These are phyloP conservation scores for Geotrupes spiniger DNA, from an alignment of 2,888 invertebrate species.

Conservation along the genomic window DNA sequence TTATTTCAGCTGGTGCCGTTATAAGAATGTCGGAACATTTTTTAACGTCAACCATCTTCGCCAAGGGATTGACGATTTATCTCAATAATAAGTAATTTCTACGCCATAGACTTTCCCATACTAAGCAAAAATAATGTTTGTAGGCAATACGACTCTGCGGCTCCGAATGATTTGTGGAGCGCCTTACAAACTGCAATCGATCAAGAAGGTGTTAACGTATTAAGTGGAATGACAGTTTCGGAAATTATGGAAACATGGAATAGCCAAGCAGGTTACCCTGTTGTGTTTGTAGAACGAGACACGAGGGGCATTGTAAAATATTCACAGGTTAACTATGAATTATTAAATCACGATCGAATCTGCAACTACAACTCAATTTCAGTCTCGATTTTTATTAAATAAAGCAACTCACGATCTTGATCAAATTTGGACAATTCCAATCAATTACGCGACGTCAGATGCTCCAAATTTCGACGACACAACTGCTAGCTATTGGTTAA, in stretches of 20 bases:
- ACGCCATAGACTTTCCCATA: no score
- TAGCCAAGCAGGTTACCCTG: conserved; percentile 23
- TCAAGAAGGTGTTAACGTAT: background rate
- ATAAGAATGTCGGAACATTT: conserved; percentile 39
- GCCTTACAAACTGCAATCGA: conserved; percentile 31
- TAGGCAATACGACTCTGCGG: conserved; percentile 27
- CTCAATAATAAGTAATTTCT: conserved; percentile 19
- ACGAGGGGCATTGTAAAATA: conserved; percentile 6
- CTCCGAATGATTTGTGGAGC: conserved; percentile 39
- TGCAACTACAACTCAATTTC: background rate
- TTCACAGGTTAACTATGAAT: conserved; percentile 13
- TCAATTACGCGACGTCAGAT: conserved; percentile 34
- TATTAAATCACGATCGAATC: background rate
- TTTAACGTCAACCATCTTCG: conserved; percentile 19
- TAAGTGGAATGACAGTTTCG: conserved; percentile 4
- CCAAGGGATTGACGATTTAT: conserved; percentile 21
- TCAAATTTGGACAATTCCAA: conserved; percentile 41
- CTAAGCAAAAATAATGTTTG: background rate
- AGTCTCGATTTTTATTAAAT: conserved; percentile 11
- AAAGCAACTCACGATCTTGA: background rate
- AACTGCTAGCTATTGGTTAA: conserved; percentile 53
- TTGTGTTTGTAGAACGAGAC: conserved; percentile 18
- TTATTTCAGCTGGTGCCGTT: conserved; percentile 57
- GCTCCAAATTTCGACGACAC: conserved; percentile 41
- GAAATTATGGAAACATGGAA: conserved; percentile 23